Base-by-base conservation (phyloP, 2,888 invertebrate genomes). In the Pyrochroa serraticornis region DNA sequence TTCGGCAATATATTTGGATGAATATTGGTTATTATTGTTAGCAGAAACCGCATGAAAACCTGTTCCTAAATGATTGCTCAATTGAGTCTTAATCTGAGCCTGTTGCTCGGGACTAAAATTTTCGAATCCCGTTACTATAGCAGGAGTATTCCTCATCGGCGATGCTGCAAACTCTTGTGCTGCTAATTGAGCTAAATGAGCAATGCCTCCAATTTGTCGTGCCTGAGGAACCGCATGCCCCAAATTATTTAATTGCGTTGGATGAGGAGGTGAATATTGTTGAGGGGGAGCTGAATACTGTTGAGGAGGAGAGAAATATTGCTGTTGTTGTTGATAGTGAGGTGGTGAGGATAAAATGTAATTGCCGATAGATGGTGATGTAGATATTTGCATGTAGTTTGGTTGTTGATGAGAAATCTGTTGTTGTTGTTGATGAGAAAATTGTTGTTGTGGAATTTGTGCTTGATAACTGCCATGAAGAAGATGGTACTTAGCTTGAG, bases 91-190 rank as follows among this genome's bases (percentile, higher is more conserved):
- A 49, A 79, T 79, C 64, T 78, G 77, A 12, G 72, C 74, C 57
- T 79, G 79, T 49, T 79, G 78, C 49, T 78, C 78, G 0, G 77
- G 76, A 1, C 74, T 70, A 59, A 79, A 79, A 55, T 77, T 72
- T 58, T 79, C 79, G n/a, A 79, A 71, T 1, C 79, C 79, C 0
- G 79, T 79, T 7, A 79, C 75, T 36, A 79, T 77, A 0, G 79
- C 75, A 0, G 79, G 76, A 36, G 74, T 66, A 3, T 66, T 65
- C 58, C 67, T 66, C 43, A 53, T 22, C 6, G 54, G 63, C 12
- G 52, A 47, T 12, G 49, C 49, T 7, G 63, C 33, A 45, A 68
- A 70, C 48, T 73, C 72, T 45, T 75, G 72, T n/a, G 74, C 71
- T 5, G 71, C 67, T 14, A 70, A 50, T 36, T 76, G 75, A 3